Base-by-base conservation (phyloP, 2,888 invertebrate species). In the Autographa gamma region DNA sequence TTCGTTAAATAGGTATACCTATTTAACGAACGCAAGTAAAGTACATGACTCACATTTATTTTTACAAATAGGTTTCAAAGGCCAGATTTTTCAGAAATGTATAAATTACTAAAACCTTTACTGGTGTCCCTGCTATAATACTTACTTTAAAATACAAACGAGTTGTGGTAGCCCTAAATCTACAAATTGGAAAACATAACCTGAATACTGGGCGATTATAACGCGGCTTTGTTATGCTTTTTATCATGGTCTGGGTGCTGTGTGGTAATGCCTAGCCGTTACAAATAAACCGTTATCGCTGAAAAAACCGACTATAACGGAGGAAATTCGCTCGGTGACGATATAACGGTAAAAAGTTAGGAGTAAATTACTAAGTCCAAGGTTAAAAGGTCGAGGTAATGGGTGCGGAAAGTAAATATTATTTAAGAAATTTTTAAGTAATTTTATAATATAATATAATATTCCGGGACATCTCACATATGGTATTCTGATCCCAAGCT, bases 161-260 rank as follows among this genome's bases (percentile, higher is more conserved):
- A 63, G 16, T 18, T 0, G 65, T 64, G 76, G 34, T 60, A 77
- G 34, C 84, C 84, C 82, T 83, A 68, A 52, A 56, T 73, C 72
- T 41, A 61, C 52, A 74, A 76, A 74, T 69, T 84, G 73, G 75
- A 83, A 82, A 87, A 85, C 71, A 81, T 81, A 84, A 79, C 79
- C 80, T 74, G 79, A 86, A 88, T 87, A 77, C 78, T 83, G 74
- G 82, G 79, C 81, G 79, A 84, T 80, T 83, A 87, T 88, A 89
- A 86, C 82, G 79, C 78, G 77, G 70, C 84, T 86, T 85, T 89
- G 89, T 88, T 86, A 86, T 87, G 86, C 83, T 91, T 90, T 90
- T 90, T 90, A 86, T 88, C 72, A 79, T 83, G 80, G 83, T 83
- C 78, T 80, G 75, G 72, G 61, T 78, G 66, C 76, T 73, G 56